phyloP scores from a whole-genome alignment of 2,113 vertebrate species.

The Telmatochromis sp. region DNA sequence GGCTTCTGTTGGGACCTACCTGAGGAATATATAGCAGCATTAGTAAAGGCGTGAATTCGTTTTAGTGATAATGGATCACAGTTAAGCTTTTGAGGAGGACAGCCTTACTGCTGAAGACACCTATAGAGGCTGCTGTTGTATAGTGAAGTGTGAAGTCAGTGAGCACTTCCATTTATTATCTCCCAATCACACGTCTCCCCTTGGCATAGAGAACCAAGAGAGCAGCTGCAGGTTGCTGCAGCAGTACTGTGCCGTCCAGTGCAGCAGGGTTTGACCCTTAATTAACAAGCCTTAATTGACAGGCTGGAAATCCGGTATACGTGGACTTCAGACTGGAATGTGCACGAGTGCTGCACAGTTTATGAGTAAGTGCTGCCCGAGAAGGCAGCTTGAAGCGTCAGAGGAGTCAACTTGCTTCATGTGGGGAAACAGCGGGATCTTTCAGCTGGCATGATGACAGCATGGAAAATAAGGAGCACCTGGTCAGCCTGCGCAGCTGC shows the following conservation, averaged over 20 bases:
- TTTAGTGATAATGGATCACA: slow-evolving; percentile 13
- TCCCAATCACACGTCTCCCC: not conserved
- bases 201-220: not conserved
- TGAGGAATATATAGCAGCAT: not conserved
- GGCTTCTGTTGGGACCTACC: not conserved
- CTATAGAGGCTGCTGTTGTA: not conserved
- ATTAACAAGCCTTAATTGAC: slow-evolving; percentile 1
- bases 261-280: not conserved
- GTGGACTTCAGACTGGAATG: not conserved
- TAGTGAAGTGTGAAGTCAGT: not conserved
- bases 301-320: not conserved
- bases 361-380: not conserved
- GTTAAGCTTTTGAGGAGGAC: not conserved
- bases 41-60: not conserved
- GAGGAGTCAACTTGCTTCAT: not conserved
- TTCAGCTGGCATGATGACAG: slow-evolving; percentile 23
- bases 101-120: not conserved
- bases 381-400: not conserved
- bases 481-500: slow-evolving; percentile 47
- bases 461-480: slow-evolving; percentile 36
- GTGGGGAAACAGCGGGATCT: not conserved
- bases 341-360: not conserved
- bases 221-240: not conserved
- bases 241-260: not conserved
- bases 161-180: slow-evolving; percentile 6